A percentile compares a stretch with the other conserved stretches of the same genome.
Conservation (phyloP, 2,888 invertebrate species). For the Teleogryllus oceanicus region DNA sequence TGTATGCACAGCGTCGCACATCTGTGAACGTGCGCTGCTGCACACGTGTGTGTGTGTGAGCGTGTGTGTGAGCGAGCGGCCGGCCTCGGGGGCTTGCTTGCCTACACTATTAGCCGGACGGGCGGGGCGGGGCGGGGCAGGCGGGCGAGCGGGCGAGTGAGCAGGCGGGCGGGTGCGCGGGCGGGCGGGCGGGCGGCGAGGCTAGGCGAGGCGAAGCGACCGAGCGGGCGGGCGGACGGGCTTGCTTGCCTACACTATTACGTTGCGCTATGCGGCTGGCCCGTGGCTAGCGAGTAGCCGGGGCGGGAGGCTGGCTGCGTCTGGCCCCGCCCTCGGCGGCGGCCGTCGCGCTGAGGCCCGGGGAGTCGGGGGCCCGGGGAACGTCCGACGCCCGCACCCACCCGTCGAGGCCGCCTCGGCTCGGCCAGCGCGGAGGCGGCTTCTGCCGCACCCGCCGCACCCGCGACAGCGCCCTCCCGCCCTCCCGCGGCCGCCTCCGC, state of each 20-base stretch:
- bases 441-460: neutral
- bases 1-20: neutral
- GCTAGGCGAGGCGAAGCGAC: neutral
- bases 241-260: slow-evolving; percentile 18
- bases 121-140: neutral
- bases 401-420: neutral
- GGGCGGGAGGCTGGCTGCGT: neutral
- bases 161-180: neutral
- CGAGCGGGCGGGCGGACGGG: neutral
- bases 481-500: neutral
- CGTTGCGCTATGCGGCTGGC: slow-evolving; percentile 6
- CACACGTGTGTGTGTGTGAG: slow-evolving; percentile 18
- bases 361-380: neutral
- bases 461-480: neutral
- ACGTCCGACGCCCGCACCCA: too few species aligned
- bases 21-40: neutral
- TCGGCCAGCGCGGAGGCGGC: neutral
- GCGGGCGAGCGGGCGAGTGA: neutral
- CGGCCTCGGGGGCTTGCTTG: too few species aligned
- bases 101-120: too few species aligned
- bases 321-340: neutral
- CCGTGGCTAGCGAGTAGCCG: slow-evolving; percentile 1
- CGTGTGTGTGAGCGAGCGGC: neutral
- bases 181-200: neutral
- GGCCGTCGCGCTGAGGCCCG: neutral